Percentiles rank a stretch among this genome's conserved stretches.
Conservation (phyloP, 2,797 vertebrate genomes). For the Semaprochilodus insignis region DNA sequence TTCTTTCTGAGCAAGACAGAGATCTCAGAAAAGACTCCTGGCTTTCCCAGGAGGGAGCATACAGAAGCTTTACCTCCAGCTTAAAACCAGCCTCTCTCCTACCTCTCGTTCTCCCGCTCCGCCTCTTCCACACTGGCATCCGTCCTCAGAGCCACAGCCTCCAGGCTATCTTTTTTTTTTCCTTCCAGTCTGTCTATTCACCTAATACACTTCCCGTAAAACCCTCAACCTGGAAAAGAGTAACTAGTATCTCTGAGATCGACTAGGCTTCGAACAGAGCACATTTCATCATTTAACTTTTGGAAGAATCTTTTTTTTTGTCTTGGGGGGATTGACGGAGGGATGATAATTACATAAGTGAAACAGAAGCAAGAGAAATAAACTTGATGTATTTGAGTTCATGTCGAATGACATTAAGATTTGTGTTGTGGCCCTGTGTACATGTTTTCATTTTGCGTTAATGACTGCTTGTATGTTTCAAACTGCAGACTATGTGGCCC, state of each 20-base stretch:
- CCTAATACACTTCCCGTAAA: neutral
- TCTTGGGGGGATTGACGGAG: slow-evolving; percentile 2
- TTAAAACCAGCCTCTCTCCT: slow-evolving; percentile 38
- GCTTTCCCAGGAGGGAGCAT: neutral
- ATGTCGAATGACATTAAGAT: slow-evolving; percentile 34
- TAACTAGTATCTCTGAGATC: slow-evolving; percentile 51
- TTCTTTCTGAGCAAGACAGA: slow-evolving; percentile 10
- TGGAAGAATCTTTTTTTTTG: slow-evolving; percentile 22
- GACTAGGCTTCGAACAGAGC: slow-evolving; percentile 54
- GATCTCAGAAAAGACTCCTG: slow-evolving; percentile 18
- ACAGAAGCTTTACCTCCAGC: slow-evolving; percentile 36
- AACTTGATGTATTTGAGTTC: slow-evolving; percentile 42
- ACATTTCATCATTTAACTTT: slow-evolving; percentile 48
- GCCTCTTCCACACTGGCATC: slow-evolving; percentile 17
- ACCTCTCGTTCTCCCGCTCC: slow-evolving; percentile 31
- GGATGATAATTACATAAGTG: slow-evolving; percentile 31
- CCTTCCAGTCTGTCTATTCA: neutral
- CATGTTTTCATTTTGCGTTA: slow-evolving; percentile 44
- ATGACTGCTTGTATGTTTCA: slow-evolving; percentile 20
- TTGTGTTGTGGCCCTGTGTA: slow-evolving; percentile 51
- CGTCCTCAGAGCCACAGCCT: slow-evolving; percentile 33
- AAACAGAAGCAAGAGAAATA: slow-evolving; percentile 9
- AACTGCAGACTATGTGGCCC: slow-evolving; percentile 2
- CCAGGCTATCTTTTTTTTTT: slow-evolving; percentile 24
- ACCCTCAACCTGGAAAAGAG: slow-evolving; percentile 7